These are phyloP conservation scores for Cyphomyrus discorhynchus DNA, from an alignment of 2,113 vertebrate genomes.

Conservation along the genomic window DNA sequence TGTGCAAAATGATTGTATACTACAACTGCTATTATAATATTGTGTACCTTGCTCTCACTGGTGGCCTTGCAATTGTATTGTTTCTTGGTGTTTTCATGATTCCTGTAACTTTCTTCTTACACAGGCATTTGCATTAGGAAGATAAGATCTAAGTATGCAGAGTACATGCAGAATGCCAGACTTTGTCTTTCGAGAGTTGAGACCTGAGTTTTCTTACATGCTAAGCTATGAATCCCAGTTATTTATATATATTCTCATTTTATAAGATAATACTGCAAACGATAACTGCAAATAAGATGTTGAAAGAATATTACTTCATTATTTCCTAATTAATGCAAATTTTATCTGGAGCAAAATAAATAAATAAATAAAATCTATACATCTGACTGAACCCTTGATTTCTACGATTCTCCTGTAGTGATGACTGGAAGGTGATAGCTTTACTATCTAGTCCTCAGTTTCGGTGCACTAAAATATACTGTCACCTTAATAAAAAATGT, in stretches of 20 bases:
- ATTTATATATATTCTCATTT: neutral
- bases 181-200: neutral
- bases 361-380: neutral
- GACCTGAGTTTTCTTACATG: neutral
- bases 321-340: neutral
- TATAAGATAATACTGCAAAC: neutral
- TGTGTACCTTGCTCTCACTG: neutral
- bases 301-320: neutral
- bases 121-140: neutral
- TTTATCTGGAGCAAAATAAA: neutral
- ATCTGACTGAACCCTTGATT: neutral
- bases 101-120: neutral
- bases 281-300: neutral
- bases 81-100: neutral
- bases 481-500: slow-evolving; percentile 14
- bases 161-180: neutral
- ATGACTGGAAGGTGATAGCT: neutral
- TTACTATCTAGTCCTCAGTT: neutral
- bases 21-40: neutral
- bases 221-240: neutral
- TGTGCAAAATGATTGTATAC: neutral
- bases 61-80: neutral
- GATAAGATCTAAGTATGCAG: neutral
- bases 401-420: neutral
- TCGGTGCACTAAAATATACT: slow-evolving; percentile 1